Conservation (phyloP, 2,888 invertebrate species). For the Parthenolecanium corni region DNA sequence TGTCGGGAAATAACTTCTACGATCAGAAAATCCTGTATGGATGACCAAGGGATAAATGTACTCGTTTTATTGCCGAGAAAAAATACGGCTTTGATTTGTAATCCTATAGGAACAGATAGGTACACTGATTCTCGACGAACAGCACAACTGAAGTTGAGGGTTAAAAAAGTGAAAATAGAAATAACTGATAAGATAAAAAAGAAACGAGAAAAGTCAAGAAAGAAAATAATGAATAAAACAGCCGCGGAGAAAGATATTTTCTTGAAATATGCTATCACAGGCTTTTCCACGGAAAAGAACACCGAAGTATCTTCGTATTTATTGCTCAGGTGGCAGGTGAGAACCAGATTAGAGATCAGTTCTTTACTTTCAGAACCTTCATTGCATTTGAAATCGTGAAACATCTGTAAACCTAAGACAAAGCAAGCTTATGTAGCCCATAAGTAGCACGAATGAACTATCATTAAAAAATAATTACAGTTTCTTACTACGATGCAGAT, state of each 20-base stretch:
- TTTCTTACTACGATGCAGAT: too few relatives aligned
- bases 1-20: constrained; percentile 32
- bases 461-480: too few relatives aligned
- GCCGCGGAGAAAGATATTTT: neutral
- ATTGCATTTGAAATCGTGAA: too few relatives aligned
- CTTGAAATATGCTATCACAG: neutral
- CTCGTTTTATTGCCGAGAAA: constrained; percentile 28
- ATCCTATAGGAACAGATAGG: constrained; percentile 30
- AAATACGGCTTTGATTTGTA: constrained; percentile 31
- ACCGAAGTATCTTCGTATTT: constrained; percentile 2
- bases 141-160: constrained; percentile 3
- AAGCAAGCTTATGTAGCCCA: too few relatives aligned
- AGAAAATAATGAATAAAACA: neutral
- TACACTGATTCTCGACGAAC: constrained; percentile 31
- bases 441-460: too few relatives aligned
- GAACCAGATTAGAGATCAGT: too few relatives aligned
- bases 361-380: too few relatives aligned
- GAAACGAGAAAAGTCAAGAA: neutral
- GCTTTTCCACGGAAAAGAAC: constrained; percentile 4
- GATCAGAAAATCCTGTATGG: constrained; percentile 31
- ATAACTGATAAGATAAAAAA: neutral
- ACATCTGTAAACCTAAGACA: too few relatives aligned
- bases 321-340: too few relatives aligned
- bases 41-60: constrained; percentile 31
- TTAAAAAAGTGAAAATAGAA: neutral